phyloP scores from a whole-genome alignment of 2,888 invertebrate species.

The Drosophila hamatofila region DNA sequence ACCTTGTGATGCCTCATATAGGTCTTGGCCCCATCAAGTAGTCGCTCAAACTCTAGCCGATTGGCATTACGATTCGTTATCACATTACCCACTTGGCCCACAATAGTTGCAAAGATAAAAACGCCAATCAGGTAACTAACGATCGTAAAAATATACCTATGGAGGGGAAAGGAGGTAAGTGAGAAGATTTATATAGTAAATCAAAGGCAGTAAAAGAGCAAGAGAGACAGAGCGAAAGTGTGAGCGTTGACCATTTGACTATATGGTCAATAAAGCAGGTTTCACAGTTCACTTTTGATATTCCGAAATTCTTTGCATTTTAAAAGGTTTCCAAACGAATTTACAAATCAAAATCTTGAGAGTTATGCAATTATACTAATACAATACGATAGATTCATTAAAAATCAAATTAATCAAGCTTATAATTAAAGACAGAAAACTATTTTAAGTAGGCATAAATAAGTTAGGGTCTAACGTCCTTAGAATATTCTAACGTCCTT shows the following conservation, averaged over 20 bases:
- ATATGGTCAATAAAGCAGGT: too few species aligned
- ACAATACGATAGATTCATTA: background rate
- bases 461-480: background rate
- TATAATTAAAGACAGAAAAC: background rate
- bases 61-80: conserved; percentile 99
- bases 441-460: too few species aligned
- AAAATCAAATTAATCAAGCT: background rate
- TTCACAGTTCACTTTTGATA: background rate
- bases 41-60: conserved; percentile 96
- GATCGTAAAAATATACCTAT: conserved; percentile 97
- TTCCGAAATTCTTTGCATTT: background rate
- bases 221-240: background rate
- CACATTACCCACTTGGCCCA: conserved; percentile 98
- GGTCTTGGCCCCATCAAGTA: conserved; percentile 97
- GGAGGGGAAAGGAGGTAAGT: background rate
- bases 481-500: too few species aligned
- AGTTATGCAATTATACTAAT: too few species aligned
- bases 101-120: conserved; percentile 98
- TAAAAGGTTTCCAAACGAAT: background rate
- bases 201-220: background rate
- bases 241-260: background rate
- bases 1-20: conserved; percentile 99
- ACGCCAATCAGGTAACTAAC: conserved; percentile 98
- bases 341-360: background rate
- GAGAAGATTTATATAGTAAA: background rate